Evolutionary conservation across 2,797 vertebrate species (phyloP).

Genomic region (Helicolenus hilgendorfi): DNA sequence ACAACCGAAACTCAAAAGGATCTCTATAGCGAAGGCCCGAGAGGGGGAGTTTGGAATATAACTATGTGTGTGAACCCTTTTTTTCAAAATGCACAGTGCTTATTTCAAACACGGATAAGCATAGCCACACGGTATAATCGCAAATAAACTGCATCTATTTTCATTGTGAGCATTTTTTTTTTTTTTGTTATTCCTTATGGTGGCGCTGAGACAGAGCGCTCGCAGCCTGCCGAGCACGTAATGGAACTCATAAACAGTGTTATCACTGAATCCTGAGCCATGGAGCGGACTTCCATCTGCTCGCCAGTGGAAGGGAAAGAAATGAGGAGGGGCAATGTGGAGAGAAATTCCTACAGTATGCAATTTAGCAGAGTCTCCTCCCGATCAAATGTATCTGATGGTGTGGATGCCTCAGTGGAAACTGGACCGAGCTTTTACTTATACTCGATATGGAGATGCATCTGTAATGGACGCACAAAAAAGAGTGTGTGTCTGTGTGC

Average conservation of each 20-base stretch:
- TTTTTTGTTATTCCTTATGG: slow-evolving; percentile 48
- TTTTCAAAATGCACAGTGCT: slow-evolving; percentile 55
- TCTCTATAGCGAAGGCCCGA: background rate
- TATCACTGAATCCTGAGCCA: slow-evolving; percentile 81
- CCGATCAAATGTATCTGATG: slow-evolving; percentile 68
- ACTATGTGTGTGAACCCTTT: slow-evolving; percentile 3
- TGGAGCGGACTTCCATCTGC: slow-evolving; percentile 80
- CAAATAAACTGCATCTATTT: slow-evolving; percentile 79
- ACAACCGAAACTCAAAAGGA: slow-evolving; percentile 19
- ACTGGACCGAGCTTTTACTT: slow-evolving; percentile 1
- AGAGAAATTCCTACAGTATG: slow-evolving; percentile 54
- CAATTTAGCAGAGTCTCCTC: slow-evolving; percentile 54
- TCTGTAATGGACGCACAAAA: background rate
- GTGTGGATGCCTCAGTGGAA: slow-evolving; percentile 31
- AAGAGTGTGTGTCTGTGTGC: background rate
- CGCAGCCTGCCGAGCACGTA: slow-evolving; percentile 75
- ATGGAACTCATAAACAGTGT: slow-evolving; percentile 85
- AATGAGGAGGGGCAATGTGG: slow-evolving; percentile 29
- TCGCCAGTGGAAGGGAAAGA: slow-evolving; percentile 68
- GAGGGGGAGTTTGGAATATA: background rate
- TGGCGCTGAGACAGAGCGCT: slow-evolving; percentile 63
- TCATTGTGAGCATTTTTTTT: slow-evolving; percentile 54
- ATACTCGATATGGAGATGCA: background rate
- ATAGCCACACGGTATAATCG: slow-evolving; percentile 71
- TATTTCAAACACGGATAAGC: slow-evolving; percentile 76